These are phyloP conservation scores for Mesorhabditis spiculigera DNA, from an alignment of 2,888 invertebrate genomes.

Conservation along the genomic window DNA sequence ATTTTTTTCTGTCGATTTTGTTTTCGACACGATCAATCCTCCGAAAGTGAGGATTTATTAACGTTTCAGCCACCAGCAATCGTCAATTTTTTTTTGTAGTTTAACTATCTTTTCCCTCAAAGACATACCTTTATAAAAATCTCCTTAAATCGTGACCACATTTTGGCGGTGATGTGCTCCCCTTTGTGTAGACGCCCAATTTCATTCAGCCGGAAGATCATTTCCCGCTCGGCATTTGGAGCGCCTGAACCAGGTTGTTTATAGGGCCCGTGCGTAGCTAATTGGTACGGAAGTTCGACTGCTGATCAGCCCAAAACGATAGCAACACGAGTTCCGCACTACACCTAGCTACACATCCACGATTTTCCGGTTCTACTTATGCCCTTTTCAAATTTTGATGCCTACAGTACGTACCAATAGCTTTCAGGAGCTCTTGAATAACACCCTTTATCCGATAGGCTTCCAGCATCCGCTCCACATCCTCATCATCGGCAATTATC, in stretches of 20 bases:
- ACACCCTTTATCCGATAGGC: neutral
- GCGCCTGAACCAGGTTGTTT: neutral
- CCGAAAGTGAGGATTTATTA: too few species aligned
- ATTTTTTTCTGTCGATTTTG: too few species aligned
- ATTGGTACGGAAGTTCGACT: neutral
- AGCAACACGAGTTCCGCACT: too few species aligned
- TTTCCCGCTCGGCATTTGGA: slow-evolving; percentile 2
- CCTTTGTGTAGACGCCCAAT: neutral
- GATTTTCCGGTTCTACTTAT: neutral
- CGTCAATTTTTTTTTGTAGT: too few species aligned
- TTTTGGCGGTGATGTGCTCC: neutral
- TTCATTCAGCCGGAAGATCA: slow-evolving; percentile 4
- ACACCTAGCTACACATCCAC: neutral
- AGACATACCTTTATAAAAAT: neutral
- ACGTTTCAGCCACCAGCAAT: too few species aligned
- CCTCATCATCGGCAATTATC: neutral
- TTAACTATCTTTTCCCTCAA: too few species aligned
- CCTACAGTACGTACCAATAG: neutral
- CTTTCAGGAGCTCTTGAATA: neutral
- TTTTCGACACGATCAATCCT: too few species aligned
- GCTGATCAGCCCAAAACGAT: neutral
- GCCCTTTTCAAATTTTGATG: neutral
- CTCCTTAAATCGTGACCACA: neutral
- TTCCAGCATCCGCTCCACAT: neutral
- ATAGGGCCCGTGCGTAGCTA: neutral